These are phyloP conservation scores for Vannuccia rotundouncinata DNA, from an alignment of 2,888 invertebrate genomes.

Conservation along the genomic window DNA sequence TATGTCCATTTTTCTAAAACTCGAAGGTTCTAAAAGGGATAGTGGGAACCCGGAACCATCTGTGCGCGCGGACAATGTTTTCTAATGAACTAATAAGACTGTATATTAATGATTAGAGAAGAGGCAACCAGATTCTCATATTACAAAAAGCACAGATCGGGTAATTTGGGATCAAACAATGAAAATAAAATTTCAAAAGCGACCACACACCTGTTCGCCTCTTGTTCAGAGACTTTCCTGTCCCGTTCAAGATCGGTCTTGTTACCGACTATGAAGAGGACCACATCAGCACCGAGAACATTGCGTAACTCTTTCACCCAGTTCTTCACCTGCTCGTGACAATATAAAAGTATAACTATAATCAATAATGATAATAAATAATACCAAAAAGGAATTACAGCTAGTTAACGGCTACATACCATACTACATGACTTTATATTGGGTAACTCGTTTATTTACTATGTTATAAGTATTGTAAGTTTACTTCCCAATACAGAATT, in stretches of 20 bases:
- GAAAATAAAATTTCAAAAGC: too few relatives aligned
- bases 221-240: slow-evolving; percentile 25
- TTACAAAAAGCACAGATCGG: too few relatives aligned
- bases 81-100: neutral
- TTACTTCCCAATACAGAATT: too few relatives aligned
- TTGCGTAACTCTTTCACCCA: slow-evolving; percentile 96
- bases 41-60: too few relatives aligned
- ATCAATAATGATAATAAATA: slow-evolving; percentile 33
- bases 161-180: neutral
- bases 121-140: too few relatives aligned
- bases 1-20: too few relatives aligned
- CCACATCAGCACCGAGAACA: slow-evolving; percentile 86
- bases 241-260: slow-evolving; percentile 63
- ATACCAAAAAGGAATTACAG: neutral
- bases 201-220: slow-evolving; percentile 44
- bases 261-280: slow-evolving; percentile 87
- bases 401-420: too few relatives aligned
- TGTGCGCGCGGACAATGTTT: neutral
- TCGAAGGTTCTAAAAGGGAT: too few relatives aligned
- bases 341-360: slow-evolving; percentile 42
- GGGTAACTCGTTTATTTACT: neutral
- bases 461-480: too few relatives aligned
- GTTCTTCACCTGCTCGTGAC: slow-evolving; percentile 70
- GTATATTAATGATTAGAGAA: too few relatives aligned
- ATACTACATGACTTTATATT: neutral